Evolutionary conservation across 2,797 vertebrate genomes (phyloP).

Genomic region (Apogon hyalosoma): DNA sequence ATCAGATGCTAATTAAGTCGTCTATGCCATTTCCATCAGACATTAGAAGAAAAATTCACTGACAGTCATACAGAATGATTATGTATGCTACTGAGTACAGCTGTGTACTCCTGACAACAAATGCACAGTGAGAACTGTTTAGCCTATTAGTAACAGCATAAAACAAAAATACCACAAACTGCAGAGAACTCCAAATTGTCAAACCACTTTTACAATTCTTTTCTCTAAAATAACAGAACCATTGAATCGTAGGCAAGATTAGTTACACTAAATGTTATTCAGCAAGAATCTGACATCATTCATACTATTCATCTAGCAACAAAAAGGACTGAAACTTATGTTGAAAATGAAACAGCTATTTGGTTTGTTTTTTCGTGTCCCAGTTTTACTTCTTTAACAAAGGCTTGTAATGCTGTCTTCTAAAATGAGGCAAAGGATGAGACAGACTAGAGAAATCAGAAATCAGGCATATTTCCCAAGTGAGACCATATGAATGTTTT

Average conservation of each 20-base stretch:
- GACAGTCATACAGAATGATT: conserved; percentile 28
- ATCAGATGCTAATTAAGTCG: conserved; percentile 17
- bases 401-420: conserved; percentile 16
- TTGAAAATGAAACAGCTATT: conserved; percentile 16
- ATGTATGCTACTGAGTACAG: conserved; percentile 40
- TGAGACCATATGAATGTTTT: conserved; percentile 32
- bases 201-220: conserved; percentile 27
- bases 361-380: conserved; percentile 31
- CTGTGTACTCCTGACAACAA: conserved; percentile 30
- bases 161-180: conserved; percentile 1
- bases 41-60: conserved; percentile 16
- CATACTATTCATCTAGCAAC: conserved; percentile 13
- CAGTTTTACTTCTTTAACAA: conserved; percentile 43
- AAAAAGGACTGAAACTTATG: conserved; percentile 5
- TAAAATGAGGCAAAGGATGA: conserved; percentile 26
- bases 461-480: conserved; percentile 13
- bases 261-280: conserved; percentile 2
- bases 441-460: conserved; percentile 22
- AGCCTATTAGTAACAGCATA: conserved; percentile 35
- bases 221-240: conserved; percentile 23
- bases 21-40: not conserved
- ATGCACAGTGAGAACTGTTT: conserved; percentile 29
- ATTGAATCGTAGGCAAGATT: conserved; percentile 24
- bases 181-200: conserved; percentile 33
- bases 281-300: conserved; percentile 14